Evolutionary conservation across 2,113 vertebrate species (phyloP), one percentile per base, ranked within the genome.

Genomic region (Trochalopteron elliotii): DNA sequence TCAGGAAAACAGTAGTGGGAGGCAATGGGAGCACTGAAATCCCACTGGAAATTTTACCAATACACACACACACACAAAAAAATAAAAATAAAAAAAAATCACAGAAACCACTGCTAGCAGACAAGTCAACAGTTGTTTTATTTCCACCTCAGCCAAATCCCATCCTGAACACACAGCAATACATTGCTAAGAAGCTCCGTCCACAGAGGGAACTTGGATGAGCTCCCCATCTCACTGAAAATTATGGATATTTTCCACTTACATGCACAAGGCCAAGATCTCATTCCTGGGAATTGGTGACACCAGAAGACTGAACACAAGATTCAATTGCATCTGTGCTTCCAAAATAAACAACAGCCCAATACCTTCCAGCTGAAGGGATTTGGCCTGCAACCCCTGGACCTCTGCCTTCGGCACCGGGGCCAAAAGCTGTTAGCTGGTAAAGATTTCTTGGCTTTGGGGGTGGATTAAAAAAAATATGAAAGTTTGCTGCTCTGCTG

Each of bases 271-370:
- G 64, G 83, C 94, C 93, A 89, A 63, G 25, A 71, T 30, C 47
- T 89, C 20, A 61, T 89, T 78, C 92, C 86, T 74, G 68, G 71
- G 91, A 88, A 80, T 0, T n/a, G 91, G 87, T 89, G 79, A 90
- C 76, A 90, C 70, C 87, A 90, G 55, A 74, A 50, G 8, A 2
- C 59, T 39, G 52, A 89, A 81, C 55, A 12, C 21, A 35, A 70
- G 72, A 84, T 83, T 52, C 84, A 57, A 44, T 22, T 50, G 33
- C 50, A 87, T 90, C 59, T 61, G 75, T 5, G 67, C 78, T 91
- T 87, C 91, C 95, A 93, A 96, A 94, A 89, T 39, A 97, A 94
- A 93, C 71, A 89, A 16, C 69, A 85, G 93, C 76, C 93, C 94
- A 87, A 82, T 81, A 85, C 94, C 93, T 94, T 85, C 91, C 91